Evolutionary conservation across 2,797 vertebrate genomes (phyloP), one percentile per base, ranked within the genome.

Genomic region (Gymnoscopelus braueri): DNA sequence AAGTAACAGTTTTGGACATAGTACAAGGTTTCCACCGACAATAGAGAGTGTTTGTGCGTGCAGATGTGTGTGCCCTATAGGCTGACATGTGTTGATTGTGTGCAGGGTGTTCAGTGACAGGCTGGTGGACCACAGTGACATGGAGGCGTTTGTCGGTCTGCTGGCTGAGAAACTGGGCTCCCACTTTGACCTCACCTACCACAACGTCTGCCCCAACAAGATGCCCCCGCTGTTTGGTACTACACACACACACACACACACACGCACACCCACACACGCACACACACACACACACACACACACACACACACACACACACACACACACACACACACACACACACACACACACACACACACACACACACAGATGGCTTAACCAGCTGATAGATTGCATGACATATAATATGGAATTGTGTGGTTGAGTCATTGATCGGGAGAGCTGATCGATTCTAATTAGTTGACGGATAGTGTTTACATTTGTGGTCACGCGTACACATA

Each of bases 81-180:
- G 24, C 73, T 14, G 71, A 12, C 23, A 50, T 53, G 8, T 47
- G 24, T 12, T 19, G 12, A 60, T 76, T 35, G 48, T 32, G 84
- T 84, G 54, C 85, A 98, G 96, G 84, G 96, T 98, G 66, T 96
- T 97, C 83, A 96, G 96, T 0, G 96, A 98, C 79, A 93, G 96
- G 1, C 91, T 98, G 53, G 92, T 96, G 35, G 94, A 96, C 49
- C 69, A 78, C 0, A 64, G 75, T 15, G 96, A 98, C 81, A 86
- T 70, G 71, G 94, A 95, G 49, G 86, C 93, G 14, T 98, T 97
- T 50, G 26, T 89, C 23, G 66, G 49, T 53, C 83, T 98, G 71
- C 51, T 97, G 63, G 87, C 87, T 1, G 94, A 96, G 73, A 96
- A 95, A 70, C 87, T 98, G 12, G 94, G 85, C 60, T 93, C 91